A percentile compares a stretch with the other conserved stretches of the same genome.
phyloP scores from a whole-genome alignment of 1,140 invertebrate species.

The Heliconius melpomene region DNA sequence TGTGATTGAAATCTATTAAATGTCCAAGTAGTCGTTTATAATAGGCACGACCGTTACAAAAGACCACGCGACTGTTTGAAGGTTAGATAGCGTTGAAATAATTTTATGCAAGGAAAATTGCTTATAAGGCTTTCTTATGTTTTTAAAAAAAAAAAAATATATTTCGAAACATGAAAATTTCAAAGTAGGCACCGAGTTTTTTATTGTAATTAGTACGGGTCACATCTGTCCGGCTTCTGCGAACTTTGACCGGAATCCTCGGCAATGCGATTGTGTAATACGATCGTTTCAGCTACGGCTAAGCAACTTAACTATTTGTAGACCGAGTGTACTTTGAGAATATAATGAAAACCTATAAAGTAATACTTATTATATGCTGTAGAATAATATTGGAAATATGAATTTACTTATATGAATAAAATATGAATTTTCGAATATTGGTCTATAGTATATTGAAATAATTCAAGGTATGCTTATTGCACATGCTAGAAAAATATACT shows the following conservation, averaged over 20 bases:
- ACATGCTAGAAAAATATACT: too few species aligned
- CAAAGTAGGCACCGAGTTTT: constrained; percentile 45
- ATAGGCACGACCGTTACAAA: too few species aligned
- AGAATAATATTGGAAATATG: not conserved
- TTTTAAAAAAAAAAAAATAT: constrained; percentile 35
- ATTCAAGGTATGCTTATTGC: too few species aligned
- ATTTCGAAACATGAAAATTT: constrained; percentile 34
- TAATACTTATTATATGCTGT: not conserved
- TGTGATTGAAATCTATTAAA: too few species aligned
- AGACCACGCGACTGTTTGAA: too few species aligned
- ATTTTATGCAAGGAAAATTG: not conserved
- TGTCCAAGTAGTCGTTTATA: too few species aligned
- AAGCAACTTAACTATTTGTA: constrained; percentile 56
- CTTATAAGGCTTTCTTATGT: not conserved
- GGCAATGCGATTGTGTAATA: constrained; percentile 64
- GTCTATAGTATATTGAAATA: too few species aligned
- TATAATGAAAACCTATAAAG: not conserved
- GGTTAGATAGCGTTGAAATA: not conserved
- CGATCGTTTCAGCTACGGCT: constrained; percentile 56
- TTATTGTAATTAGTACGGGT: constrained; percentile 63
- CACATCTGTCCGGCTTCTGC: constrained; percentile 67
- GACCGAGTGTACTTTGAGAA: not conserved
- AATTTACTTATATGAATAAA: too few species aligned
- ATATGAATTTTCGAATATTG: too few species aligned
- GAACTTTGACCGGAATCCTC: constrained; percentile 74